Conservation (phyloP, 2,888 invertebrate species). For the Drosophila siamana region DNA sequence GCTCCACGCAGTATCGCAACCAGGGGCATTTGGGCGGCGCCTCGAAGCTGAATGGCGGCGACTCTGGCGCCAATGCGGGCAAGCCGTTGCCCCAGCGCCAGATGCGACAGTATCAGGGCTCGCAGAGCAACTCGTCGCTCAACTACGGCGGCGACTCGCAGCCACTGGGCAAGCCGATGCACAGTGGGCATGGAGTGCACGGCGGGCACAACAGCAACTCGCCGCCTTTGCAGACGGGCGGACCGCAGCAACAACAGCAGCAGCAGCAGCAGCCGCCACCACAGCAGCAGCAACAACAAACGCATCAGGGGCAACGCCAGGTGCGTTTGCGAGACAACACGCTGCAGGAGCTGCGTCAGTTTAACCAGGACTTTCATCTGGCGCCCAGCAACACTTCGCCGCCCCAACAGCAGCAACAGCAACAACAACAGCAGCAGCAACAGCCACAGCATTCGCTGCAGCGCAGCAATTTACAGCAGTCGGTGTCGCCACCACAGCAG, state of each 20-base stretch:
- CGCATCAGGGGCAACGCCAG: constrained; percentile 66
- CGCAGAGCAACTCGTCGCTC: constrained; percentile 78
- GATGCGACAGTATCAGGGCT: constrained; percentile 82
- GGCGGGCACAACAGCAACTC: constrained; percentile 77
- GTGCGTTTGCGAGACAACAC: constrained; percentile 83
- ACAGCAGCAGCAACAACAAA: constrained; percentile 41
- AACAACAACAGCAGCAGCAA: constrained; percentile 51
- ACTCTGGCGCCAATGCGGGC: constrained; percentile 72
- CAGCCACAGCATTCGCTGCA: constrained; percentile 67
- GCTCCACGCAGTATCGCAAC: constrained; percentile 78
- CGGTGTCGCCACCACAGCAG: constrained; percentile 57
- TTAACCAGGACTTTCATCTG: constrained; percentile 92
- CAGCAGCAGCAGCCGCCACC: constrained; percentile 53
- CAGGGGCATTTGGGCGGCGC: constrained; percentile 75
- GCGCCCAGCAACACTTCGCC: constrained; percentile 82
- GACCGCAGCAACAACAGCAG: constrained; percentile 50
- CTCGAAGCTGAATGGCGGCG: constrained; percentile 84
- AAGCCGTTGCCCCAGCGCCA: constrained; percentile 83
- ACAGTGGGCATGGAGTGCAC: constrained; percentile 75
- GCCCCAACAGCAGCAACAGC: constrained; percentile 74
- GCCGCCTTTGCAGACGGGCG: constrained; percentile 78
- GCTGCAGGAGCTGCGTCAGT: constrained; percentile 90
- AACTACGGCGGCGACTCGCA: constrained; percentile 72
- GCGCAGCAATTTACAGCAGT: constrained; percentile 59
- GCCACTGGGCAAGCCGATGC: constrained; percentile 78